Conservation (phyloP, 1,140 invertebrate genomes). For the Drosophila ogumai region DNA sequence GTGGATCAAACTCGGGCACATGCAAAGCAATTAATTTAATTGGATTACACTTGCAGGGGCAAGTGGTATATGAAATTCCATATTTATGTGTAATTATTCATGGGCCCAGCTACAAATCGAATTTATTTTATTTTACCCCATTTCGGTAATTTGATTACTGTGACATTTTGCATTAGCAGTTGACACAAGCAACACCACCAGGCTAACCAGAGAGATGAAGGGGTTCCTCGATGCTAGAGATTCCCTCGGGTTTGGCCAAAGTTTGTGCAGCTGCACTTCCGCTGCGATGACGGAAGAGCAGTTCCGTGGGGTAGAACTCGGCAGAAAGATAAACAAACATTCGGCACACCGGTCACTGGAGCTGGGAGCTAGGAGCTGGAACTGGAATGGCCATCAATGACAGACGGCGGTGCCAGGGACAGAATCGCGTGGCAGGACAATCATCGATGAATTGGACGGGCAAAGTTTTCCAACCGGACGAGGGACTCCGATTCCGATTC, state of each 20-base stretch:
- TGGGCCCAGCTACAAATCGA: constrained; percentile 13
- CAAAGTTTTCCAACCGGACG: constrained; percentile 71
- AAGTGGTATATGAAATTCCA: constrained; percentile 26
- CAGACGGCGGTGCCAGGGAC: constrained; percentile 37
- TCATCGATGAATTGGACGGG: constrained; percentile 79
- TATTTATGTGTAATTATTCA: constrained; percentile 49
- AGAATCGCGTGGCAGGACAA: constrained; percentile 58
- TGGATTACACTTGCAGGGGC: background rate
- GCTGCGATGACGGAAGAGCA: constrained; percentile 62
- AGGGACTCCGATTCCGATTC: constrained; percentile 43
- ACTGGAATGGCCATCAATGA: constrained; percentile 57
- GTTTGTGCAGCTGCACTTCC: constrained; percentile 76
- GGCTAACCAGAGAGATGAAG: background rate
- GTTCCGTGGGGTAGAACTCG: constrained; percentile 28
- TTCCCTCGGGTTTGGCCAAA: constrained; percentile 31
- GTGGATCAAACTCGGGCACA: constrained; percentile 19
- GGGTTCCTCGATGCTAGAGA: background rate
- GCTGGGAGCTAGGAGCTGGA: constrained; percentile 21
- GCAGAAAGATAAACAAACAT: constrained; percentile 77
- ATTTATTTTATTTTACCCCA: constrained; percentile 33
- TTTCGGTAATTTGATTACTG: constrained; percentile 65
- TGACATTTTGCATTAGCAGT: constrained; percentile 70
- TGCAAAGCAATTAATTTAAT: constrained; percentile 41
- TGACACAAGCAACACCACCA: constrained; percentile 41
- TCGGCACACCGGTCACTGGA: constrained; percentile 55